These are phyloP conservation scores for Nebria brevicollis DNA, from an alignment of 2,888 invertebrate genomes.

Conservation along the genomic window DNA sequence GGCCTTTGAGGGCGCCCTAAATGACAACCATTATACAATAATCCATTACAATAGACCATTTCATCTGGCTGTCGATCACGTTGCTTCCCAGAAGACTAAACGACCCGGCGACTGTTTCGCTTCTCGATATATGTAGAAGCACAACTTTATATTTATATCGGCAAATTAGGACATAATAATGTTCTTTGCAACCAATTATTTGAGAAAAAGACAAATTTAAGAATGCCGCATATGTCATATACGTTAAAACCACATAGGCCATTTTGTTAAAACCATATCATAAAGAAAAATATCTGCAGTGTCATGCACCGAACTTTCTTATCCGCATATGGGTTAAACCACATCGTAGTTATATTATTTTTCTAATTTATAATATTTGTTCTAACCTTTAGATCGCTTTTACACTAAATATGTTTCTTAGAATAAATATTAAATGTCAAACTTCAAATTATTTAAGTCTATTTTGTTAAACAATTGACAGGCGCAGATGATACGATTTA, in stretches of 20 bases:
- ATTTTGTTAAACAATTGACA: too few relatives aligned
- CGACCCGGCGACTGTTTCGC: not conserved
- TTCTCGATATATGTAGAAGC: not conserved
- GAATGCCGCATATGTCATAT: not conserved
- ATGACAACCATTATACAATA: constrained; percentile 54
- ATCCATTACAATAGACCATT: constrained; percentile 59
- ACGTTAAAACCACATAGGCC: not conserved
- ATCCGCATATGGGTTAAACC: too few relatives aligned
- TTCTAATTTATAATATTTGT: too few relatives aligned
- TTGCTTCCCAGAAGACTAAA: constrained; percentile 55
- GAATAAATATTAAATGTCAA: too few relatives aligned
- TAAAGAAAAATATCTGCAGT: too few relatives aligned
- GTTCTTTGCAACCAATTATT: not conserved
- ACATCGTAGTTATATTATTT: too few relatives aligned
- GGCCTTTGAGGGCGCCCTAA: constrained; percentile 50
- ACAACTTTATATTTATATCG: not conserved
- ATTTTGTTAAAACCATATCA: too few relatives aligned
- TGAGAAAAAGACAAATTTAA: not conserved
- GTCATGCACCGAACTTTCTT: too few relatives aligned
- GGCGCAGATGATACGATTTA: too few relatives aligned
- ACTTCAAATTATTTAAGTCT: too few relatives aligned
- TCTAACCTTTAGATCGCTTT: too few relatives aligned
- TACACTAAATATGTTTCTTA: too few relatives aligned
- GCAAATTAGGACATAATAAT: not conserved
- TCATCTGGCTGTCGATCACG: constrained; percentile 60